Conservation (phyloP, 2,797 vertebrate species). For the Hoplostethus mediterraneus region DNA sequence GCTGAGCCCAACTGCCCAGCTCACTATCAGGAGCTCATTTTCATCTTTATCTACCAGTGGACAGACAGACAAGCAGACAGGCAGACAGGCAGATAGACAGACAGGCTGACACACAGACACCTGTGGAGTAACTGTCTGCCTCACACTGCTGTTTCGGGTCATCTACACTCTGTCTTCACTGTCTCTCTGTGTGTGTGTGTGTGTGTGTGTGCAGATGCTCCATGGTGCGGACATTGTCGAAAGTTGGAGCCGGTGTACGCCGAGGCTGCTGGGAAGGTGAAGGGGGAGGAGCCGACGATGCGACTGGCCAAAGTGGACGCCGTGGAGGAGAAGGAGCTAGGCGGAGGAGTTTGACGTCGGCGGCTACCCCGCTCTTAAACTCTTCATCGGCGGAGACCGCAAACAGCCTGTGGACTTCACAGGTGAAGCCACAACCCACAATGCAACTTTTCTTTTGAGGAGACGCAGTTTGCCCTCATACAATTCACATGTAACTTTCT, state of each 20-base stretch:
- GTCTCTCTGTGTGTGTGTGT: slow-evolving; percentile 1
- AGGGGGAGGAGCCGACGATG: slow-evolving; percentile 57
- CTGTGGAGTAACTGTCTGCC: neutral
- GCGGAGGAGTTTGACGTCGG: slow-evolving; percentile 84
- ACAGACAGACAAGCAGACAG: neutral
- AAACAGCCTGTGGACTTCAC: slow-evolving; percentile 82
- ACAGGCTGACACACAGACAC: slow-evolving; percentile 28
- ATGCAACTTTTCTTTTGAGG: neutral
- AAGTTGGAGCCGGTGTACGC: slow-evolving; percentile 86
- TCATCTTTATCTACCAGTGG: slow-evolving; percentile 49
- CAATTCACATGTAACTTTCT: too few species aligned
- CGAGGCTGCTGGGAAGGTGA: slow-evolving; percentile 84
- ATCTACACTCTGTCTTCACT: too few species aligned
- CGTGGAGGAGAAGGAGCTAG: slow-evolving; percentile 82
- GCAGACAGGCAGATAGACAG: too few species aligned
- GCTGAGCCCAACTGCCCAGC: slow-evolving; percentile 47
- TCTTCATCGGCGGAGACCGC: slow-evolving; percentile 88
- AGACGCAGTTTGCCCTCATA: too few species aligned
- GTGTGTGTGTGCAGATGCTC: slow-evolving; percentile 83
- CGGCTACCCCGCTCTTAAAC: slow-evolving; percentile 87
- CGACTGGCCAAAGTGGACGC: slow-evolving; percentile 90
- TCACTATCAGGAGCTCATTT: slow-evolving; percentile 70
- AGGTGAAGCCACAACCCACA: slow-evolving; percentile 76
- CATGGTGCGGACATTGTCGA: slow-evolving; percentile 91
- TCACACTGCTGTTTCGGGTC: neutral